Evolutionary conservation across 23 tunicate genomes (phyloP), one percentile per base, ranked within the genome.

Genomic region (Trididemnum nubilum): DNA sequence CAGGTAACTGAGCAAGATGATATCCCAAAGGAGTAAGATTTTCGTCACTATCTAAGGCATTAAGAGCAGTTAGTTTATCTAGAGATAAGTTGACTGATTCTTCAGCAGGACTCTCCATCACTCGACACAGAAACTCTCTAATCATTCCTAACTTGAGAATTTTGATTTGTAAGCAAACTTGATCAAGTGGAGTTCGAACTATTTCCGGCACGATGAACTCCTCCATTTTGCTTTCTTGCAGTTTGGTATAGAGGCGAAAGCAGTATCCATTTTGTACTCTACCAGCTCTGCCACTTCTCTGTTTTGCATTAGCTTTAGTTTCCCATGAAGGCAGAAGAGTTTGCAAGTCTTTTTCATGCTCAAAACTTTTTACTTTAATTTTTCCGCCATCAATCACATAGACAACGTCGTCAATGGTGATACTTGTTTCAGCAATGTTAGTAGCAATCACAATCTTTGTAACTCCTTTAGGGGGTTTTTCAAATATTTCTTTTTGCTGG

Each of bases 391-490:
- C 97, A 74, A 91, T 91, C 18, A 91, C 97, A 77, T 85, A 83
- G 30, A 91, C 90, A 22, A 91, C 79, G 52, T 91, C 97, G 77
- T 91, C 97, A 60, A 91, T 91, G 22, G 97, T 91, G 54, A 91
- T 91, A 74, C 88, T 82, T 0, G 97, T 91, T 77, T 91, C 97
- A 0, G 97, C 97, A 51, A 91, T 91, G 58, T 91, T 91, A n/a
- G 97, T 91, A 25, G 97, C 97, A 69, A 91, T 85, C 54, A 91
- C 87, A 29, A 91, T 91, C 81, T 91, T 91, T 5, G 97, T 91
- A 2, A 91, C 90, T 31, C 97, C 97, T 25, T 32, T 33, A 37
- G 97, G 97, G 31, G 97, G 87, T 39, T 84, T 59, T 18, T 91
- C 87, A 82, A 91, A 91, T 5, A 91, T 82, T 25, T 76, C 82